Evolutionary conservation across 2,888 invertebrate genomes (phyloP), one percentile per base, ranked within the genome.

Genomic region (Lithophane leautieri): DNA sequence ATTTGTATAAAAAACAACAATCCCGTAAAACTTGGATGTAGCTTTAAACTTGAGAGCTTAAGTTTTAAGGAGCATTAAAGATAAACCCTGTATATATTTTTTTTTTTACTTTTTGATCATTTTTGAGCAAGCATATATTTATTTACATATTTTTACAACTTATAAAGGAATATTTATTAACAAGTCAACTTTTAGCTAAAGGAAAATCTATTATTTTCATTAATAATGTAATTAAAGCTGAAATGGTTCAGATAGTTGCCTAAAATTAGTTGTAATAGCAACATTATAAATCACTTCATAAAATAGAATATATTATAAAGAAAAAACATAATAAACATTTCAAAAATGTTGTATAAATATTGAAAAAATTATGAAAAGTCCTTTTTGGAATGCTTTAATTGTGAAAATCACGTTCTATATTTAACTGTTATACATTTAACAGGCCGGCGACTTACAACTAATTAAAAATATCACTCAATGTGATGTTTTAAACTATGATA

Each of bases 211-310:
- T 58, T 42, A 68, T 74, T 77, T 67, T 84, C 76, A 85, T 85
- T 84, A 77, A 80, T 72, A 79, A 86, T 77, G 65, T 86, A 89
- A 91, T 93, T 93, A 93, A 93, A 93, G 93, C 93, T 93, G 90
- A 87, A 85, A 89, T 93, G 93, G 93, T 91, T 91, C 85, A 85
- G 77, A 85, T 72, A 76, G 69, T 78, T 76, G 77, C 71, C 65
- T 74, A 52, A 73, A 67, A 69, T 66, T 42, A 28, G 12, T 56
- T 77, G 44, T 71, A 62, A 47, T 42, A 73, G 81, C 84, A 84
- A 86, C 81, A 22, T 63, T 56, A 28, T 61, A 73, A 70, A 78
- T 79, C 50, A 74, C 42, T 72, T 44, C 47, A 61, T 67, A 62
- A 73, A 69, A 72, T 76, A 67, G 61, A 65, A 60, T 84, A 84